Evolutionary conservation across 2,888 invertebrate genomes (phyloP), one percentile per base, ranked within the genome.

Genomic region (Apamea sordens): DNA sequence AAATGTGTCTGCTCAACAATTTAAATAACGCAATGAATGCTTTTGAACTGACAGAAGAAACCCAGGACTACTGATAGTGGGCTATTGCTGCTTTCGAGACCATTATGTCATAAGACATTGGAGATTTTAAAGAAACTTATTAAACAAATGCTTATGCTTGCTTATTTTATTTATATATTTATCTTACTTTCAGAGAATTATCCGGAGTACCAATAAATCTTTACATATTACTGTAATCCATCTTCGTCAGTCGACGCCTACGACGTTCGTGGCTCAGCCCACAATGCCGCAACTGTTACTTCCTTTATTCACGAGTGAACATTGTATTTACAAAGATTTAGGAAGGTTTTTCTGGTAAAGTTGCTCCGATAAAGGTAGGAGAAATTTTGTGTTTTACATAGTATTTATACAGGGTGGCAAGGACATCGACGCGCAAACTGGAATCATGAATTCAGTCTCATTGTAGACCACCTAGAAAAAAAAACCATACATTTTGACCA

Each of bases 161-260:
- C n/a, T 32, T 71, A 64, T 13, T 65, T 74, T 83, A 70, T 70
- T 65, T 63, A 13, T 73, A 65, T 63, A 75, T 76, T 65, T 61
- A 83, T 85, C 74, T 85, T 83, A 74, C 86, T 79, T 79, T 61
- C 65, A 67, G 50, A 75, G 84, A 83, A 75, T 85, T 79, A 85
- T 75, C 74, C 84, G 28, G 72, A 86, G 77, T 75, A 83, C 84
- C 86, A 79, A 85, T 85, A 86, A 85, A 85, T 85, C 85, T 79
- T 79, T 73, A 79, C 79, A 79, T 85, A 85, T 86, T 77, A 79
- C 75, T 73, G 75, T 76, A 74, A 88, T 88, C 81, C 76, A 74
- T 88, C 88, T 89, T 87, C 85, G 83, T 89, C 88, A 89, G 81
- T 85, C 74, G 47, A 80, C 87, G 85, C 85, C 88, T 85, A 89